Base-by-base conservation (phyloP, 1,140 invertebrate species). In the Vanessa atalanta region DNA sequence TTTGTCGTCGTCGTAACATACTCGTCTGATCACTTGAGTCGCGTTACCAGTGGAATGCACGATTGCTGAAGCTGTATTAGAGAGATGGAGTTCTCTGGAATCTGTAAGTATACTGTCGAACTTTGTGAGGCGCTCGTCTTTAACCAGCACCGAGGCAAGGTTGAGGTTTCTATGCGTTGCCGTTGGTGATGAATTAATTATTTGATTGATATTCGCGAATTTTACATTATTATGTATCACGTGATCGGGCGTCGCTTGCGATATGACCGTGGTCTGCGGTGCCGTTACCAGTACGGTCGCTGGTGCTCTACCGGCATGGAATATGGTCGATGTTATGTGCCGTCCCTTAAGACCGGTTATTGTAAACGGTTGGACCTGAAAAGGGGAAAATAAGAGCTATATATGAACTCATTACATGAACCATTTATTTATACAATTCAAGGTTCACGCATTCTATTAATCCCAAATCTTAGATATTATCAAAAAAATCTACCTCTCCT, bases 291-390 rank as follows among this genome's bases (percentile, higher is more conserved):
- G 82, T 0, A 93, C 91, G 5, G 90, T 92, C 63, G 88, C 88
- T 0, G 88, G 87, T 3, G 86, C 84, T 23, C 89, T 79, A 15
- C 83, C 79, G 1, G 88, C 76, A 70, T 91, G 91, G 79, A 91
- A 93, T 84, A 92, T 91, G 2, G 88, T 90, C 15, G 90, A 91
- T n/a, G 89, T 91, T 50, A 93, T 87, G 50, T 91, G 88, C 9
- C 91, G 86, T 0, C 84, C 83, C 65, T 91, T 93, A 2, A 91
- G 67, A 1, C 83, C 86, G 4, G 83, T 68, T 82, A 93, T 86
- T 26, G 88, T 88, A 72, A 87, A 90, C 31, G 89, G 88, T 71
- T 90, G 88, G 5, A 90, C 76, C 90, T 92, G 84, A 37, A 84
- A 87, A 75, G 15, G 53, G 20, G 47, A 12, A 70, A 11, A 63